Evolutionary conservation across 2,797 vertebrate species (phyloP), one percentile per base, ranked within the genome.

Genomic region (Smutsia gigantea): DNA sequence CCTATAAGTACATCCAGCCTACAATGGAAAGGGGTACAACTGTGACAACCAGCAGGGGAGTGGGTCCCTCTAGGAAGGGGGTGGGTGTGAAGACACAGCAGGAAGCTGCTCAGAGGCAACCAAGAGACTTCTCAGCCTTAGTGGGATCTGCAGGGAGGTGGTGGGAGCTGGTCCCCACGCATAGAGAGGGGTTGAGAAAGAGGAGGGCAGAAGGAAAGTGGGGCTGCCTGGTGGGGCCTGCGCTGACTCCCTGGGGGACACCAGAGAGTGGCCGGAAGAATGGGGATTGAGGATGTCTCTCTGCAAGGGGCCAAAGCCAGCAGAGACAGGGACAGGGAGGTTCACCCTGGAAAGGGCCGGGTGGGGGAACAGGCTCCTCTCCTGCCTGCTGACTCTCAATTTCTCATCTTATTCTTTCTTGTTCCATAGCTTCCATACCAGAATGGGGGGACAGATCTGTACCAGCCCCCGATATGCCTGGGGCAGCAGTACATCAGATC

Each of bases 371-470:
- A 2, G 25, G 34, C 53, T 69, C 29, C 69, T 51, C 23, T 57
- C 27, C 37, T 1, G 25, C 18, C 12, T 49, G 42, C 63, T 34
- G 55, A 85, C 69, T 61, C 82, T 57, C 55, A 79, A 4, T 14
- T 53, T 64, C 49, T 59, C 74, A 18, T 34, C 72, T 7, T 27
- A 59, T 81, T 77, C 42, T 39, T 79, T 57, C 90, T 79, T 74
- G 19, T 27, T 71, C n/a, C 71, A 23, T 59, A 93, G 95, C 27
- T 66, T 92, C 27, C 19, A 6, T 23, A 74, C 10, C 18, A 51
- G 0, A 74, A 4, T 0, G 0, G 19, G 34, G 7, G 1, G 3
- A 18, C 0, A 3, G 0, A 0, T 90, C 51, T 87, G 81, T 18
- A 17, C 49, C 12, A 7, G 81, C 49, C 87, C 74, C 27, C 14